Percentiles rank a stretch among this genome's conserved stretches.
phyloP scores from a whole-genome alignment of 2,888 invertebrate species.

The Monopis laevigella region DNA sequence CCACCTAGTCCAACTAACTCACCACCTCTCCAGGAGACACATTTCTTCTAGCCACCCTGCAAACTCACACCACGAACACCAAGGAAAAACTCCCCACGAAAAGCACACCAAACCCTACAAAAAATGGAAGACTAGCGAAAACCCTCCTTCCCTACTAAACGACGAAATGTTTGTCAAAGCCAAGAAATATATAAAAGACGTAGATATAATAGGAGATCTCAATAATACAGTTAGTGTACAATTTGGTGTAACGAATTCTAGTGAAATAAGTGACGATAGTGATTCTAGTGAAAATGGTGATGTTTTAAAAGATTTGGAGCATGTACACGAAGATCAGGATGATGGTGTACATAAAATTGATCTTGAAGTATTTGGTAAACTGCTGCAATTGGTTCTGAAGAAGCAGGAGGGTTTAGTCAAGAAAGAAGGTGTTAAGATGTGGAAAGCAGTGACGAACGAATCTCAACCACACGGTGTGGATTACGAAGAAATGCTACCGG shows the following conservation, averaged over 20 bases:
- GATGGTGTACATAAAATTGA: conserved; percentile 72
- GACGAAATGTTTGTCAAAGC: conserved; percentile 56
- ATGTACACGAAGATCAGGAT: conserved; percentile 41
- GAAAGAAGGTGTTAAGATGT: conserved; percentile 81
- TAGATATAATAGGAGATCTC: conserved; percentile 49
- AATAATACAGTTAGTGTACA: conserved; percentile 53
- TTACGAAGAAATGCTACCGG: conserved; percentile 80
- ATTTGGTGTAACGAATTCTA: conserved; percentile 47
- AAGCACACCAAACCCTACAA: conserved; percentile 29
- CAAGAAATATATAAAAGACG: conserved; percentile 44
- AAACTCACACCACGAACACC: conserved; percentile 30
- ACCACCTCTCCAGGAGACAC: conserved; percentile 62
- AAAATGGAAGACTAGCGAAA: conserved; percentile 36
- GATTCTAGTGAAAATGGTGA: conserved; percentile 18
- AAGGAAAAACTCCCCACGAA: conserved; percentile 45
- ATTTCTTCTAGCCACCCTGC: conserved; percentile 36
- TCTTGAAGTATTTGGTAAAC: conserved; percentile 82
- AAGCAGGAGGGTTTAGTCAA: conserved; percentile 82
- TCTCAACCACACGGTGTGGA: conserved; percentile 82
- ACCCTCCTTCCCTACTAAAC: conserved; percentile 46
- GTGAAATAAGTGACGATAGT: conserved; percentile 34
- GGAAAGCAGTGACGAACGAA: conserved; percentile 80
- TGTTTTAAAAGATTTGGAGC: conserved; percentile 32
- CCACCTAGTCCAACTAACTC: conserved; percentile 81
- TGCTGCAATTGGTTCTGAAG: conserved; percentile 76